Percentiles rank a stretch among this genome's conserved stretches.
Evolutionary conservation across 1,140 invertebrate species (phyloP).

Genomic region (Solen grandis): DNA sequence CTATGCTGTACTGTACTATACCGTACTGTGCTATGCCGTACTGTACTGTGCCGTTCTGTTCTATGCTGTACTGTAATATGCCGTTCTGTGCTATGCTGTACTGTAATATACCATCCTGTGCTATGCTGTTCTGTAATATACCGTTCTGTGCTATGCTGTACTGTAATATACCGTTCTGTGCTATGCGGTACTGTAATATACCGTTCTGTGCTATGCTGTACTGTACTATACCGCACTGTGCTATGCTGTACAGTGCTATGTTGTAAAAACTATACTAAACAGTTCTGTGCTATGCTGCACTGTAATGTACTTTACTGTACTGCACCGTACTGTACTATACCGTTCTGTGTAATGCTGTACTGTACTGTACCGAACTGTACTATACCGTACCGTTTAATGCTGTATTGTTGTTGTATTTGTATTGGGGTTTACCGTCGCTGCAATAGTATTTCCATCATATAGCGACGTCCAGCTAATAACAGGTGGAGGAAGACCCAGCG

Average conservation of each 20-base stretch:
- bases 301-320: not conserved
- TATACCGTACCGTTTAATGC: not conserved
- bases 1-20: constrained; percentile 39
- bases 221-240: not conserved
- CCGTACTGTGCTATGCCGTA: constrained; percentile 38
- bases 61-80: constrained; percentile 12
- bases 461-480: too few species aligned
- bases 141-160: constrained; percentile 16
- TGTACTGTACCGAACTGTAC: constrained; percentile 1
- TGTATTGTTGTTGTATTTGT: too few species aligned
- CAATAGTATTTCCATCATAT: too few species aligned
- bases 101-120: constrained; percentile 1
- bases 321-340: not conserved
- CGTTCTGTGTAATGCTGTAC: not conserved
- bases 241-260: not conserved
- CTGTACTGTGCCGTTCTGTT: constrained; percentile 41
- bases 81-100: constrained; percentile 15
- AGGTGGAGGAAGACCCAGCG: too few species aligned
- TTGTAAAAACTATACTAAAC: not conserved
- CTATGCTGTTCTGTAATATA: constrained; percentile 26
- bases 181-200: not conserved
- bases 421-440: too few species aligned
- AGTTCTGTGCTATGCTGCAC: constrained; percentile 11
- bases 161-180: not conserved
- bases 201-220: not conserved